Percentiles rank a stretch among this genome's conserved stretches.
phyloP scores from a whole-genome alignment of 2,113 vertebrate species.

The Siphamia tubifer region DNA sequence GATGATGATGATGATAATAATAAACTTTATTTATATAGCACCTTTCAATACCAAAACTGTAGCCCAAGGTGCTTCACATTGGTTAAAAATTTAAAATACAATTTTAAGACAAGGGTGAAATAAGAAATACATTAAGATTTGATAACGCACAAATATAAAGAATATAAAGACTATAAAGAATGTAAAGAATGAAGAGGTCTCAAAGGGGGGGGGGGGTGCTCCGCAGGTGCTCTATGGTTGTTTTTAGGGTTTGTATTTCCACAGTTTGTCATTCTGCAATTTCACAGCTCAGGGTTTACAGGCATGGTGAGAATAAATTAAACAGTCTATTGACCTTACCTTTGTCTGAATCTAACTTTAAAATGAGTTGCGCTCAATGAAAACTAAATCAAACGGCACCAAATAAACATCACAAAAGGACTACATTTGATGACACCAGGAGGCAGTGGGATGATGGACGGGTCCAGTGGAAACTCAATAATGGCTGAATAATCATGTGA shows the following conservation, averaged over 20 bases:
- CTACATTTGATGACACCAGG: background rate
- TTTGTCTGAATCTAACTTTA: slow-evolving; percentile 55
- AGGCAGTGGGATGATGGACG: background rate
- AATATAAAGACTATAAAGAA: too few relatives aligned
- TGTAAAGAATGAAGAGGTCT: slow-evolving; percentile 10
- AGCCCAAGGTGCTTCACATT: too few relatives aligned
- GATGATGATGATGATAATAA: too few relatives aligned
- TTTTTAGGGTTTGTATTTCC: slow-evolving; percentile 39
- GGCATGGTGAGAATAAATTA: slow-evolving; percentile 60
- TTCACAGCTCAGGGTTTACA: slow-evolving; percentile 64
- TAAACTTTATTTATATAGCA: too few relatives aligned
- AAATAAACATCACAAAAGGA: slow-evolving; percentile 1
- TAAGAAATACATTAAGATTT: too few relatives aligned
- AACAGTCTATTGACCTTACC: slow-evolving; percentile 51
- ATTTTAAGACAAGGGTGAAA: too few relatives aligned
- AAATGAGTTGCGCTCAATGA: slow-evolving; percentile 38
- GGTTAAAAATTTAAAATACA: too few relatives aligned
- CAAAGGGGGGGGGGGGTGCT: background rate
- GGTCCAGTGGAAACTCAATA: background rate
- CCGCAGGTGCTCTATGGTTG: slow-evolving; percentile 30
- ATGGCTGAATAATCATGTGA: background rate
- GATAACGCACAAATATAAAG: too few relatives aligned
- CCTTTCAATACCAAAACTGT: too few relatives aligned
- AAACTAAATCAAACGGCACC: slow-evolving; percentile 31
- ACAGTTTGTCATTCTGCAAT: slow-evolving; percentile 59